These are phyloP conservation scores for Pterophyllum scalare DNA, from an alignment of 2,113 vertebrate species.

Conservation along the genomic window DNA sequence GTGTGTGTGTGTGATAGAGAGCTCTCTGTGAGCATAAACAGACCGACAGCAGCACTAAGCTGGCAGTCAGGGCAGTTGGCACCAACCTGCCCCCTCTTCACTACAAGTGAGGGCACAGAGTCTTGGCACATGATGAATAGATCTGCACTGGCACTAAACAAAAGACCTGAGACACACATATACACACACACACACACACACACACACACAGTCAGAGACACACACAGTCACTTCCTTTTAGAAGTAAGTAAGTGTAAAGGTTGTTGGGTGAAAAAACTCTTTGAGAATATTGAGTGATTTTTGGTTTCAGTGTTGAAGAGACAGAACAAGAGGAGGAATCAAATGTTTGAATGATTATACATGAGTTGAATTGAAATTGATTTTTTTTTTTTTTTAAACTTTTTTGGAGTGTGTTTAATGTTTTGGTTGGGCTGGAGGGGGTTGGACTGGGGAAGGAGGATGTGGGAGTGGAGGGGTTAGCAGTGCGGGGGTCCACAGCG, in stretches of 20 bases:
- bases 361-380: conserved; percentile 40
- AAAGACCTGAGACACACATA: conserved; percentile 43
- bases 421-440: conserved; percentile 45
- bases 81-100: conserved; percentile 67
- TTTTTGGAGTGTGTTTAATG: conserved; percentile 77
- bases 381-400: conserved; percentile 20
- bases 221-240: conserved; percentile 6
- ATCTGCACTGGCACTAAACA: conserved; percentile 61
- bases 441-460: conserved; percentile 26
- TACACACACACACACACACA: no score
- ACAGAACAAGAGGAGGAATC: neutral
- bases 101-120: conserved; percentile 66
- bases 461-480: conserved; percentile 46
- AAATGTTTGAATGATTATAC: neutral
- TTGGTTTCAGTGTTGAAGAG: conserved; percentile 18
- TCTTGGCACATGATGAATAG: conserved; percentile 78
- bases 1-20: conserved; percentile 16
- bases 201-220: conserved; percentile 11
- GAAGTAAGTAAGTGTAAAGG: conserved; percentile 21
- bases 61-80: conserved; percentile 67
- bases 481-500: conserved; percentile 35
- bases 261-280: conserved; percentile 13
- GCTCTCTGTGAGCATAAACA: conserved; percentile 28
- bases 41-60: conserved; percentile 47
- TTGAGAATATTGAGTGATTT: neutral